Evolutionary conservation across 2,888 invertebrate species (phyloP), one percentile per base, ranked within the genome.

Genomic region (Drosophila picticornis): DNA sequence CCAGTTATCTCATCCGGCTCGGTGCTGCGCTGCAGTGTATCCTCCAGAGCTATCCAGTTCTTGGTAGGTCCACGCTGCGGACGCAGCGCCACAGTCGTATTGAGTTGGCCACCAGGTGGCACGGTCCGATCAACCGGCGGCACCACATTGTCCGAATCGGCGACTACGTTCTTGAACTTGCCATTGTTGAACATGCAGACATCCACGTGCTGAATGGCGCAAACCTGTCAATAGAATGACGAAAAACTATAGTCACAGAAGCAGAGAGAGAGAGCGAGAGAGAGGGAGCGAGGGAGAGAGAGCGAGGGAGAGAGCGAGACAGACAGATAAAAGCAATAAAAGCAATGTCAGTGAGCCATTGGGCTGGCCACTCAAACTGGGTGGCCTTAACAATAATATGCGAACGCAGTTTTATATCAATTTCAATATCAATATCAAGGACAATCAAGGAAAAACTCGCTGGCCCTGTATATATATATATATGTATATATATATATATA

Each of bases 111-210:
- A 0, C 96, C 96, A 0, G 96, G 95, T 43, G 94, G 93, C 9
- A 97, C 94, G 0, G 86, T 88, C 34, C 92, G 91, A 43, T 92
- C 93, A 31, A 90, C 80, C 0, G 74, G 34, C 2, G 91, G 91
- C 27, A 89, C 83, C 9, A 94, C 72, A 94, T 95, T 70, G 92
- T 94, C 88, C 91, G 95, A 94, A 73, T 95, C 95, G 2, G 97
- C 97, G 1, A 98, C 97, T n/a, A 97, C 96, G 92, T 98, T 98
- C 94, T 98, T 98, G 94, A 98, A 98, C 93, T 98, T 98, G 0
- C 98, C 98, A 90, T 98, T 97, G 81, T 98, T 98, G 94, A 98
- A 97, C 96, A 98, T 98, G 93, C 98, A 98, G 1, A 98, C 98
- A 91, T 98, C 97, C 31, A 98, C 98, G 93, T 97, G 97, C 91